Evolutionary conservation across 2,113 vertebrate species (phyloP).

Genomic region (Elachura formosa): DNA sequence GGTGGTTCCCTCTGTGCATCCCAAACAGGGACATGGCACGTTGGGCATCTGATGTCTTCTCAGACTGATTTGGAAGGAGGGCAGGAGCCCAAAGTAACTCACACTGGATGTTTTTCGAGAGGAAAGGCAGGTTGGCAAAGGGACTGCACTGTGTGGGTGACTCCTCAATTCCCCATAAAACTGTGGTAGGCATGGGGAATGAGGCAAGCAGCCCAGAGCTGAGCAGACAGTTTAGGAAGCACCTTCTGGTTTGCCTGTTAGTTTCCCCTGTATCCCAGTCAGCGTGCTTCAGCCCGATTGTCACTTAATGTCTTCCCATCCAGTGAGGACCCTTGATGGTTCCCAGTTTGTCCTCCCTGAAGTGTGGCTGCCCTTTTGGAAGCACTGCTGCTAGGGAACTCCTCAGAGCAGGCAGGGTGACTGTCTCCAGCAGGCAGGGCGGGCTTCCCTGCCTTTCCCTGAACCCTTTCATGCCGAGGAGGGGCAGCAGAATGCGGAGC

Average conservation of each 20-base stretch:
- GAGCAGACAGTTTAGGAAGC: not conserved
- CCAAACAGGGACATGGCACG: rapidly evolving
- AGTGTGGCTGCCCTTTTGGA: not conserved
- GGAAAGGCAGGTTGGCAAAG: not conserved
- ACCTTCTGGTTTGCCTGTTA: not conserved
- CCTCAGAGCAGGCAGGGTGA: not conserved
- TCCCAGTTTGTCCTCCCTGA: not conserved
- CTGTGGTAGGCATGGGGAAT: not conserved
- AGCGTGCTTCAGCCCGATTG: not conserved
- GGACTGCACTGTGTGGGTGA: not conserved
- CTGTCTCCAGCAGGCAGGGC: not conserved
- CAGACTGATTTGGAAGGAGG: not conserved
- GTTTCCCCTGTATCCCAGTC: not conserved
- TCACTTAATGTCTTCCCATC: not conserved
- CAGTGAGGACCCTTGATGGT: not conserved
- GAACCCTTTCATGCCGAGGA: not conserved
- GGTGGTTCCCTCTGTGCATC: rapidly evolving
- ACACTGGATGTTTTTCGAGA: not conserved
- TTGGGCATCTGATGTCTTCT: not conserved
- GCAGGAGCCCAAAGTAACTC: not conserved
- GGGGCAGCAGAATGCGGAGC: not conserved
- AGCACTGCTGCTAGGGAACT: not conserved
- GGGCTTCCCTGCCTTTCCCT: constrained; percentile 24
- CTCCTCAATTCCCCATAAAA: not conserved
- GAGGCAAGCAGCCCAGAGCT: not conserved